phyloP scores from a whole-genome alignment of 2,797 vertebrate genomes.

The Salarias fasciatus region DNA sequence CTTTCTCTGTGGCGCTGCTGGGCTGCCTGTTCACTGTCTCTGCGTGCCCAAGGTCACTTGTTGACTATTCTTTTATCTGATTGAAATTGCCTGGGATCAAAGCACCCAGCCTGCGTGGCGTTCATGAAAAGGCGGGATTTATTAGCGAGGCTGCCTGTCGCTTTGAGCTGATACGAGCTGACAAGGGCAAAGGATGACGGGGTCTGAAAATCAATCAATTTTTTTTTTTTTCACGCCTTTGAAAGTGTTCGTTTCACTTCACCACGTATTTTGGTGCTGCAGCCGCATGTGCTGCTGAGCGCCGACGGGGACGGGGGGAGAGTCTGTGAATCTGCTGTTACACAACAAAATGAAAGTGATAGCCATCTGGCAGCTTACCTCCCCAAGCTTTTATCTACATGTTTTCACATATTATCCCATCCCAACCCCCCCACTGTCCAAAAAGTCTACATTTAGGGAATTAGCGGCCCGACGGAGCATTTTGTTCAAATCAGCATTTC shows the following conservation, averaged over 20 bases:
- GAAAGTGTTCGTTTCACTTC: constrained; percentile 33
- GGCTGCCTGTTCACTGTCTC: constrained; percentile 61
- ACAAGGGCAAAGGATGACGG: constrained; percentile 43
- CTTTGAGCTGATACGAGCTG: constrained; percentile 52
- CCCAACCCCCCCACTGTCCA: constrained; percentile 46
- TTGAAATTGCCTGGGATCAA: constrained; percentile 76
- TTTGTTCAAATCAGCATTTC: constrained; percentile 68
- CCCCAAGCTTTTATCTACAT: constrained; percentile 78
- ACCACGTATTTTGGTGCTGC: constrained; percentile 45
- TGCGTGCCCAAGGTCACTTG: constrained; percentile 73
- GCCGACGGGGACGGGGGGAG: constrained; percentile 43
- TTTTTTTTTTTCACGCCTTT: constrained; percentile 14
- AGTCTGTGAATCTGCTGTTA: constrained; percentile 78
- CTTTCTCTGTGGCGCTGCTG: constrained; percentile 65
- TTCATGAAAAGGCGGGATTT: constrained; percentile 68
- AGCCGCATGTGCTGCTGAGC: constrained; percentile 57
- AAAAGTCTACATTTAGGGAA: constrained; percentile 77
- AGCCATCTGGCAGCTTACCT: constrained; percentile 84
- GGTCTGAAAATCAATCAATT: constrained; percentile 21
- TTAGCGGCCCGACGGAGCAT: constrained; percentile 66
- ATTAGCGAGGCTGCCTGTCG: constrained; percentile 58
- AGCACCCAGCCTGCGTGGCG: constrained; percentile 59
- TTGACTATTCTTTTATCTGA: constrained; percentile 76
- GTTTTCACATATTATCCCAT: constrained; percentile 77
- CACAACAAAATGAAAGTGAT: constrained; percentile 84